Evolutionary conservation across 2,888 invertebrate genomes (phyloP).

Genomic region (Oligia latruncula): DNA sequence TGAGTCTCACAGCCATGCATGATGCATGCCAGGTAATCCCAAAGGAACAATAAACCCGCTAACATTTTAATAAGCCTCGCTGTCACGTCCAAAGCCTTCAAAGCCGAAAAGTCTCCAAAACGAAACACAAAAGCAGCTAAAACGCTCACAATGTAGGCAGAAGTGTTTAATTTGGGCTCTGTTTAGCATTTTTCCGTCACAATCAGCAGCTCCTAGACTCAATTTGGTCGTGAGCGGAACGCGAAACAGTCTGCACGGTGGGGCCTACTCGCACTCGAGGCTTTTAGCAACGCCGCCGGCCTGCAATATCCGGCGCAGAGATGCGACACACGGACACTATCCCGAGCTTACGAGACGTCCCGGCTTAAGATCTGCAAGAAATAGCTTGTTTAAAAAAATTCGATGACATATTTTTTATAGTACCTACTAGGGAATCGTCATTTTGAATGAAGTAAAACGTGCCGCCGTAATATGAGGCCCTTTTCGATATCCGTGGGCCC

Average conservation of each 20-base stretch:
- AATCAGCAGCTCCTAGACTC: slow-evolving; percentile 68
- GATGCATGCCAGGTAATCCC: slow-evolving; percentile 9
- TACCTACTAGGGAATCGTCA: background rate
- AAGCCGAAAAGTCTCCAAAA: slow-evolving; percentile 50
- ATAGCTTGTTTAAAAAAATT: slow-evolving; percentile 7
- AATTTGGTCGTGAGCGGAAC: slow-evolving; percentile 69
- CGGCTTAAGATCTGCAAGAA: background rate
- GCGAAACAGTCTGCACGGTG: slow-evolving; percentile 55
- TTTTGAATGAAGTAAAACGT: background rate
- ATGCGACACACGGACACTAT: slow-evolving; percentile 36
- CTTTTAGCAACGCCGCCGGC: slow-evolving; percentile 53
- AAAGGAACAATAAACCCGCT: slow-evolving; percentile 17
- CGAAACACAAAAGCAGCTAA: slow-evolving; percentile 50
- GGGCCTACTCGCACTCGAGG: slow-evolving; percentile 37
- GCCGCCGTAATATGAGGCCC: too few relatives aligned
- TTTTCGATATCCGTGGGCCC: too few relatives aligned
- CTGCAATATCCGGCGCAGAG: slow-evolving; percentile 65
- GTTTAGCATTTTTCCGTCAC: slow-evolving; percentile 70
- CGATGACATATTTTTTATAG: background rate
- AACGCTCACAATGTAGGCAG: slow-evolving; percentile 42
- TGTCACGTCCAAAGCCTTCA: slow-evolving; percentile 26
- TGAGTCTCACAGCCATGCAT: background rate
- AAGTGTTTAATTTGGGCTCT: slow-evolving; percentile 65
- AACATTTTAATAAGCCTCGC: slow-evolving; percentile 49
- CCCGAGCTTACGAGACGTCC: slow-evolving; percentile 17